phyloP scores from a whole-genome alignment of 2,797 vertebrate species.

The Chelon labrosus region DNA sequence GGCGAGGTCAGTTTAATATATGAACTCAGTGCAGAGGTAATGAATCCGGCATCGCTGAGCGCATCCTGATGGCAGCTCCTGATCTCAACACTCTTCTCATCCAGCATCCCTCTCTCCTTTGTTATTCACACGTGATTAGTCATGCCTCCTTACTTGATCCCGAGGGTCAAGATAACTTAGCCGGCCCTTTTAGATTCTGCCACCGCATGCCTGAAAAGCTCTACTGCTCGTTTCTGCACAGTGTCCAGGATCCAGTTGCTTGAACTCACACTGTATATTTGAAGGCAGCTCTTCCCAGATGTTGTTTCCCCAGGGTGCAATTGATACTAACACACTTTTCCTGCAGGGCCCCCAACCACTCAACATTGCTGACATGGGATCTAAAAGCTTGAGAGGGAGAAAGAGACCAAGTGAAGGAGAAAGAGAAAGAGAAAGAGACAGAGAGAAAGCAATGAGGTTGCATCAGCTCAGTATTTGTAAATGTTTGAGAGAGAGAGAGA shows the following conservation, averaged over 20 bases:
- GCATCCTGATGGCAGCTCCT: constrained; percentile 17
- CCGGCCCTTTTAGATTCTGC: constrained; percentile 6
- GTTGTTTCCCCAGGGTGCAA: constrained; percentile 33
- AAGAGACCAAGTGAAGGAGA: constrained; percentile 21
- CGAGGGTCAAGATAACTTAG: constrained; percentile 21
- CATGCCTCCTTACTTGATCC: constrained; percentile 44
- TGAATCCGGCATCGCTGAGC: background rate
- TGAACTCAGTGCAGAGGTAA: constrained; percentile 16
- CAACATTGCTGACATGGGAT: constrained; percentile 41
- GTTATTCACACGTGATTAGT: constrained; percentile 46
- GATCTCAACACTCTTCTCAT: constrained; percentile 30
- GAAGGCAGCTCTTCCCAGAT: constrained; percentile 47
- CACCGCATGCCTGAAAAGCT: constrained; percentile 26
- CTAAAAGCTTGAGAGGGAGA: constrained; percentile 52
- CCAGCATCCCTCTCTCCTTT: constrained; percentile 22
- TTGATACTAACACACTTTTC: constrained; percentile 58
- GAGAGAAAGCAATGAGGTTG: constrained; percentile 28
- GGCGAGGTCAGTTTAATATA: constrained; percentile 1
- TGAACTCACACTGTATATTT: constrained; percentile 24
- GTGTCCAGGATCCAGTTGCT: constrained; percentile 29
- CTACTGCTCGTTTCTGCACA: constrained; percentile 1
- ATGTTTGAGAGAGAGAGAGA: constrained; percentile 56
- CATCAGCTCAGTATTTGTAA: constrained; percentile 60
- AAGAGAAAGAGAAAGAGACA: constrained; percentile 11
- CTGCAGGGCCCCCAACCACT: constrained; percentile 29